Percentiles rank a stretch among this genome's conserved stretches.
phyloP scores from a whole-genome alignment of 2,797 vertebrate species.

The Lithobates pipiens region DNA sequence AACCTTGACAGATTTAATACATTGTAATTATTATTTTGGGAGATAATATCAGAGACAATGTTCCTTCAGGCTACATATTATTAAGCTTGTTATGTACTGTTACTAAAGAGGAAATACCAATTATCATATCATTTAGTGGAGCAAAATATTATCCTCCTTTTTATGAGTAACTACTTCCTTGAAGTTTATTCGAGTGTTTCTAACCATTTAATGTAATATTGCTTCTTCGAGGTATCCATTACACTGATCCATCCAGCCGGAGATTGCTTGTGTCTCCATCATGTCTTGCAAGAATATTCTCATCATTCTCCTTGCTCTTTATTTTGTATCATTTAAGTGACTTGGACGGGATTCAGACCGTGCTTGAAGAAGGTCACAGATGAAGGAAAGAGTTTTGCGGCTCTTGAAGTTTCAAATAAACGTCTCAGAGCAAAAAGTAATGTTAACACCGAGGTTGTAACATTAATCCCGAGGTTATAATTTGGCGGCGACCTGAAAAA shows the following conservation, averaged over 20 bases:
- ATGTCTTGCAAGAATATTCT: slow-evolving; percentile 80
- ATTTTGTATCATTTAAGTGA: slow-evolving; percentile 74
- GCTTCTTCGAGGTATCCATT: slow-evolving; percentile 83
- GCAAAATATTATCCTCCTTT: slow-evolving; percentile 85
- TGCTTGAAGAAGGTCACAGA: slow-evolving; percentile 46
- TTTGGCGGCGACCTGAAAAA: slow-evolving; percentile 41
- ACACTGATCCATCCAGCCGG: slow-evolving; percentile 85
- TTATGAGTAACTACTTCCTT: slow-evolving; percentile 83
- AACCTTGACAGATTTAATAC: slow-evolving; percentile 60
- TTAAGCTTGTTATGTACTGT: slow-evolving; percentile 84
- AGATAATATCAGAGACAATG: slow-evolving; percentile 75
- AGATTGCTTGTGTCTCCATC: slow-evolving; percentile 85
- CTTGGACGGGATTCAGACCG: slow-evolving; percentile 55
- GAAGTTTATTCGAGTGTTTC: slow-evolving; percentile 87
- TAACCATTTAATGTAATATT: slow-evolving; percentile 87
- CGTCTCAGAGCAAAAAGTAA: slow-evolving; percentile 7
- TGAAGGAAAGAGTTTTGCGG: slow-evolving; percentile 34
- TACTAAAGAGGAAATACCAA: slow-evolving; percentile 85
- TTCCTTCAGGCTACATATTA: slow-evolving; percentile 77
- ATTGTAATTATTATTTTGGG: slow-evolving; percentile 74
- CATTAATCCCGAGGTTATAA: slow-evolving; percentile 39
- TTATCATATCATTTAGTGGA: slow-evolving; percentile 86
- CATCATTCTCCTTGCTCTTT: slow-evolving; percentile 79
- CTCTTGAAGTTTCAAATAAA: slow-evolving; percentile 44
- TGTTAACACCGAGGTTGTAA: slow-evolving; percentile 38